Conservation (phyloP, 35 echinoderm and acorn worm genomes). For the Lytechinus variegatus region DNA sequence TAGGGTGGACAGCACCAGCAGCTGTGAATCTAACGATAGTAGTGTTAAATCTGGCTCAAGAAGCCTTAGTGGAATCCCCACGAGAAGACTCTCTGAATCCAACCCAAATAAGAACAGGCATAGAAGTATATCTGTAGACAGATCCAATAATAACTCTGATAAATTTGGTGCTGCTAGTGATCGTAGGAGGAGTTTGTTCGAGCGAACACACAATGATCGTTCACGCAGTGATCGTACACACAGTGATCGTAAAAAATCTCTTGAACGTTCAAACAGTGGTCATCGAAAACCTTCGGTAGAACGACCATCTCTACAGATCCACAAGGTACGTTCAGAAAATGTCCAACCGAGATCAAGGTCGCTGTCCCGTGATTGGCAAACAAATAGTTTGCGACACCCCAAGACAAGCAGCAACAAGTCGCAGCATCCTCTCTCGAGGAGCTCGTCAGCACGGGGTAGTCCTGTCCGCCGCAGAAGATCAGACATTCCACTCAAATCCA, state of each 20-base stretch:
- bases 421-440: not conserved
- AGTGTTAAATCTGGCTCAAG: conserved; percentile 52
- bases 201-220: conserved; percentile 30
- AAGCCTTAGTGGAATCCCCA: conserved; percentile 25
- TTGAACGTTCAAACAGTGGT: conserved; percentile 26
- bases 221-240: not conserved
- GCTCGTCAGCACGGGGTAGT: conserved; percentile 12
- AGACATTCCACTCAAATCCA: conserved; percentile 28
- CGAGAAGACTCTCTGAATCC: not conserved
- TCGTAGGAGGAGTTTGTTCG: conserved; percentile 26
- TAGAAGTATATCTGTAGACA: conserved; percentile 8
- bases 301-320: not conserved
- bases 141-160: conserved; percentile 4
- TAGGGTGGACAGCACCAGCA: conserved; percentile 87
- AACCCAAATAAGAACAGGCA: not conserved
- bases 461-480: conserved; percentile 38
- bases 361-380: conserved; percentile 23
- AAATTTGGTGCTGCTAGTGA: conserved; percentile 35
- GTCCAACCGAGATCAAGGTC: conserved; percentile 35
- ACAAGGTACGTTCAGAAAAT: conserved; percentile 24
- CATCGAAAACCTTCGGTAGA: conserved; percentile 29
- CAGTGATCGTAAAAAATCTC: conserved; percentile 28
- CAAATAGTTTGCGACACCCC: conserved; percentile 3
- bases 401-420: not conserved
- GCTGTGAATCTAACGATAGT: conserved; percentile 86